Evolutionary conservation across 2,888 invertebrate genomes (phyloP).

Genomic region (Diplolepis rosae): DNA sequence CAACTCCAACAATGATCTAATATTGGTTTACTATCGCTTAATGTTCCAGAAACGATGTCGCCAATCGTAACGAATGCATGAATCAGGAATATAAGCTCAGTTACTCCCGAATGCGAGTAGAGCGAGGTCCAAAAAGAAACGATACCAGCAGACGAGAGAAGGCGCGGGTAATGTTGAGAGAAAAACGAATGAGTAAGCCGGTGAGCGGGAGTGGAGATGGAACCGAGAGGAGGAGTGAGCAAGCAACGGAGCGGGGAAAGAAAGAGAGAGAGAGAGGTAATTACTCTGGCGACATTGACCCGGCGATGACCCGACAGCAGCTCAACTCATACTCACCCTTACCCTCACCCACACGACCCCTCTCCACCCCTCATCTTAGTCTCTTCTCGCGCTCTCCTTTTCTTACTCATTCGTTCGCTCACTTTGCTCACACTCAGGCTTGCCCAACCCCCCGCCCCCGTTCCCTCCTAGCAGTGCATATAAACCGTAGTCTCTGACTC

Average conservation of each 20-base stretch:
- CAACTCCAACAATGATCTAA: constrained; percentile 12
- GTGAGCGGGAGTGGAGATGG: constrained; percentile 40
- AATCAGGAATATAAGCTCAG: background rate
- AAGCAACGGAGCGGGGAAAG: constrained; percentile 26
- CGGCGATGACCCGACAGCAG: constrained; percentile 68
- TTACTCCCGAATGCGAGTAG: too few relatives aligned
- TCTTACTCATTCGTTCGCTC: constrained; percentile 35
- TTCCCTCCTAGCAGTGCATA: constrained; percentile 20
- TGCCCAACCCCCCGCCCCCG: constrained; percentile 29
- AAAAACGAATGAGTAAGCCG: constrained; percentile 62
- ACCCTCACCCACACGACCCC: constrained; percentile 50
- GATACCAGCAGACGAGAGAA: constrained; percentile 28
- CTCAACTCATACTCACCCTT: constrained; percentile 51
- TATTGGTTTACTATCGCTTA: constrained; percentile 13
- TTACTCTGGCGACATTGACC: constrained; percentile 72
- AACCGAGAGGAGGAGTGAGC: constrained; percentile 20
- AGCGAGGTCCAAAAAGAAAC: background rate
- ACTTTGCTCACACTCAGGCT: constrained; percentile 5
- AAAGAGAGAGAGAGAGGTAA: constrained; percentile 49
- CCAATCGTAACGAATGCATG: constrained; percentile 1
- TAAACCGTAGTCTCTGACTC: constrained; percentile 16
- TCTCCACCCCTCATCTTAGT: constrained; percentile 41
- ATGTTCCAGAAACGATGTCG: background rate
- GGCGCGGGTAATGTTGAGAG: constrained; percentile 41
- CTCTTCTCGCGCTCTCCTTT: constrained; percentile 9